These are phyloP conservation scores for Stegodyphus mimosarum DNA, from an alignment of 1,140 invertebrate species.

Conservation along the genomic window DNA sequence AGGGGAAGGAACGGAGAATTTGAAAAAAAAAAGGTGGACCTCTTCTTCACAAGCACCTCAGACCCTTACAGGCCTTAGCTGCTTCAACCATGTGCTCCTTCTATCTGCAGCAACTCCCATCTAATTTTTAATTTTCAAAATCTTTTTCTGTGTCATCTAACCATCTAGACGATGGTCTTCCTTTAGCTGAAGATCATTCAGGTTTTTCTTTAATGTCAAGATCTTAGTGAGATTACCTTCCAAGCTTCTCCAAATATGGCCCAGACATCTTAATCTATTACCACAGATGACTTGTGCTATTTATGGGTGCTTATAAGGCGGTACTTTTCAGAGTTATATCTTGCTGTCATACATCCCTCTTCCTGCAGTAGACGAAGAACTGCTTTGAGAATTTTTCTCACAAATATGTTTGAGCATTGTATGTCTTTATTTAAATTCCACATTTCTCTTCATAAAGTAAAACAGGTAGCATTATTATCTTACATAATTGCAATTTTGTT, in stretches of 20 bases:
- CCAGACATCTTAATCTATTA: neutral
- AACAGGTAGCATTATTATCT: neutral
- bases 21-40: no score
- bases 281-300: neutral
- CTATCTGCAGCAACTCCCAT: no score
- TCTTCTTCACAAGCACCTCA: no score
- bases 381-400: neutral
- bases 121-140: no score
- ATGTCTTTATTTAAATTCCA: neutral
- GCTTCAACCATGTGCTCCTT: no score
- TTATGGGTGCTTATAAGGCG: neutral
- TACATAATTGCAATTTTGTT: neutral
- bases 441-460: neutral
- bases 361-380: neutral
- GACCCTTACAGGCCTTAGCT: no score
- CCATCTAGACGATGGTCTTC: neutral
- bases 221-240: neutral
- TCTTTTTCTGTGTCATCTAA: no score
- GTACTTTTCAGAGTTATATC: neutral
- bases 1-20: no score
- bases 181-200: neutral
- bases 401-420: neutral
- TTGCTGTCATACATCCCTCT: neutral
- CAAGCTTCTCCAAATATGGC: neutral
- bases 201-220: neutral